Percentiles rank a stretch among this genome's conserved stretches.
These are phyloP conservation scores for Thamnophis sirtalis DNA, from an alignment of 2,113 vertebrate species.

Conservation along the genomic window DNA sequence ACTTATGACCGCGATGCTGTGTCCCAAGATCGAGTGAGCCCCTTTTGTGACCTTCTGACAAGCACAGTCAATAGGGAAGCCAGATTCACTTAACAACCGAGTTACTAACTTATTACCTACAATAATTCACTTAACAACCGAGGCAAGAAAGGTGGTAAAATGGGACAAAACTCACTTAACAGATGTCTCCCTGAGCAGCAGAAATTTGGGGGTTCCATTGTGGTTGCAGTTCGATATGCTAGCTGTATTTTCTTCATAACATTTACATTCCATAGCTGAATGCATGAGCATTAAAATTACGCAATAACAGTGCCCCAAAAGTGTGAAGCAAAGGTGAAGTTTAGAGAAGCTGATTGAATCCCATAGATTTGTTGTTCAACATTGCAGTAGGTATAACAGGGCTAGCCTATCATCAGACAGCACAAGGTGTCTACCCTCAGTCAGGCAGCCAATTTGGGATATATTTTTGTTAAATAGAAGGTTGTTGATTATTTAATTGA, in stretches of 20 bases:
- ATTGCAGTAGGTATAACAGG: neutral
- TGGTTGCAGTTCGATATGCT: neutral
- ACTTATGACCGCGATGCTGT: neutral
- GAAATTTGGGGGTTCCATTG: neutral
- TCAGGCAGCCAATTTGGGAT: neutral
- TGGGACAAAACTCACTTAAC: neutral
- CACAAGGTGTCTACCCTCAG: neutral
- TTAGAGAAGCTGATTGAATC: neutral
- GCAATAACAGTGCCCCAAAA: neutral
- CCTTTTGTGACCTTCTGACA: neutral
- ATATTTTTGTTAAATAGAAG: neutral
- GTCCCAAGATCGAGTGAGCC: neutral
- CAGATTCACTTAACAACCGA: neutral
- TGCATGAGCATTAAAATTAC: neutral
- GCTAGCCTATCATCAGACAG: neutral
- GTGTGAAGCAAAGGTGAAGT: neutral
- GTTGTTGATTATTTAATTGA: neutral
- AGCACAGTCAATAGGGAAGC: neutral
- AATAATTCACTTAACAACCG: neutral
- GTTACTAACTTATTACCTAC: neutral
- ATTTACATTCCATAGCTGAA: neutral
- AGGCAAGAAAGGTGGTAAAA: neutral
- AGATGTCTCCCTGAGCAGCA: neutral
- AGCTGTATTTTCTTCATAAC: neutral
- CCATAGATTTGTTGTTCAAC: neutral